These are phyloP conservation scores for Papio anubis DNA, from an alignment of 2,113 vertebrate species.

Conservation along the genomic window DNA sequence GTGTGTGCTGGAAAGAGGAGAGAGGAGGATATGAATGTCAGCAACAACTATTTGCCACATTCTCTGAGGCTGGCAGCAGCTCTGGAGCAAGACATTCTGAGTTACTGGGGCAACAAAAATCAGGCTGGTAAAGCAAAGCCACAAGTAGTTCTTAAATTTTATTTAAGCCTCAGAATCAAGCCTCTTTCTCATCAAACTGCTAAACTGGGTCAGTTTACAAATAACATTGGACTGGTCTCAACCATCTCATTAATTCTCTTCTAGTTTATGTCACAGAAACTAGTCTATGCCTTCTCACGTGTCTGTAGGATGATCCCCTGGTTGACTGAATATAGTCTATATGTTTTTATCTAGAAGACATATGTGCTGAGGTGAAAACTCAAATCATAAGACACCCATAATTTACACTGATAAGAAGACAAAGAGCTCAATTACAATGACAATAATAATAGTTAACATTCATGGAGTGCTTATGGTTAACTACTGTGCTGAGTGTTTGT, in stretches of 20 bases:
- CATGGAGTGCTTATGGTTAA: background rate
- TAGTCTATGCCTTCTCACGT: background rate
- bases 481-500: background rate
- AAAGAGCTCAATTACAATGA: background rate
- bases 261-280: background rate
- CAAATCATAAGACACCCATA: background rate
- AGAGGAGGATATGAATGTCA: background rate
- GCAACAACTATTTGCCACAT: background rate
- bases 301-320: background rate
- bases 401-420: background rate
- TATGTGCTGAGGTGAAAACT: background rate
- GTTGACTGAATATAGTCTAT: background rate
- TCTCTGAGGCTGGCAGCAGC: background rate
- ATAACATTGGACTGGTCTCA: background rate
- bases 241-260: background rate
- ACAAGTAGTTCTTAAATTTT: background rate
- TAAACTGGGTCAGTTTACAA: background rate
- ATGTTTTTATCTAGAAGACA: constrained; percentile 27
- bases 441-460: background rate
- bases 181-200: background rate
- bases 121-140: background rate
- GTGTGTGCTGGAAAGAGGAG: background rate
- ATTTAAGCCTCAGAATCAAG: background rate
- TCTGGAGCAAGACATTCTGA: background rate
- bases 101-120: background rate